Base-by-base conservation (phyloP, 30 jellyfish, hydroid and myxozoan species). In the Hydractinia symbiolongicarpus region DNA sequence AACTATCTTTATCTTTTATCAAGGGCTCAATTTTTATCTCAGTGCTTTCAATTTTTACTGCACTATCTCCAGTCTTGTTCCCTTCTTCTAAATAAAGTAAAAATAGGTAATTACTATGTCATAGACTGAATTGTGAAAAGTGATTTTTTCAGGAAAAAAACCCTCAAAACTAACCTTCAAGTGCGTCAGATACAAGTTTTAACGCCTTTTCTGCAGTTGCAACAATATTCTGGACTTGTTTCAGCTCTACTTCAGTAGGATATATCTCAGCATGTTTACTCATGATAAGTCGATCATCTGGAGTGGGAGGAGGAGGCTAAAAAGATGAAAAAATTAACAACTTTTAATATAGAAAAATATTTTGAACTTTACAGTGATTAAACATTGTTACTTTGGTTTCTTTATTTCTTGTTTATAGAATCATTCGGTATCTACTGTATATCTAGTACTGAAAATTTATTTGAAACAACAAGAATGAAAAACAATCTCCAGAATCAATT, bases 211-310 rank as follows among this genome's bases (percentile, higher is more conserved):
- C 98, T 55, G 90, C 90, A 6, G 95, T 64, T 5, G 96, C 94
- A 51, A 91, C 98, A 51, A 83, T 79, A 69, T 78, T 80, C 71
- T 91, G 98, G 15, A 91, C 96, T 70, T 91, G 98, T 67, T 91
- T 86, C 72, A 91, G 87, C 68, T 91, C 98, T 14, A 50, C 82
- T 30, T 91, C 98, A 78, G 84, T 82, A 5, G 98, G 98, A 55
- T 91, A 91, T 49, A 91, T 86, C 6, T 74, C 84, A 64, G 75
- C 77, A 84, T 91, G 98, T 73, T 87, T 87, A n/a, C 94, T 73
- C 98, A 91, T 86, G 9, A 91, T 82, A n/a, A 91, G 95, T 56
- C 83, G 72, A 85, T 91, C 98, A 79, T 91, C 98, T 68, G 96
- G 95, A 30, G 94, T 68, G 66, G 87, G 86, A 9, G 89, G 90